Evolutionary conservation across 2,797 vertebrate species (phyloP).

Genomic region (Myotis findleyi): DNA sequence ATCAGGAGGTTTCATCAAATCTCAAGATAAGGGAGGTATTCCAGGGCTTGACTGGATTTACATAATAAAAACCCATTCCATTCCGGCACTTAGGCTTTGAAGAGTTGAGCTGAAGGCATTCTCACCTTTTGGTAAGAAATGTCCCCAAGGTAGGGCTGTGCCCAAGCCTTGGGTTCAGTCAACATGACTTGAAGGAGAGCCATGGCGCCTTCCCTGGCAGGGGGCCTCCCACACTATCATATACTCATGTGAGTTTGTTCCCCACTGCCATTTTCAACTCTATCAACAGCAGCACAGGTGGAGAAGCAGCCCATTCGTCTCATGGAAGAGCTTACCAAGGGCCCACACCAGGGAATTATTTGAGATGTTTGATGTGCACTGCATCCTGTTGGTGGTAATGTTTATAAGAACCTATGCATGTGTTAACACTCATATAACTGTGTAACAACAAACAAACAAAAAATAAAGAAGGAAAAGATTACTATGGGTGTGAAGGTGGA

Average conservation of each 20-base stretch:
- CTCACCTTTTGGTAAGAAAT: no score
- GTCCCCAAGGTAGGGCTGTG: no score
- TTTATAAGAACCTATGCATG: neutral
- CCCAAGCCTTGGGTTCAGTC: no score
- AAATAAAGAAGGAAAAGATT: neutral
- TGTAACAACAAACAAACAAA: neutral
- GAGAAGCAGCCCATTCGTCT: neutral
- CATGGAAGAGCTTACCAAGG: neutral
- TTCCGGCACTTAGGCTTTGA: no score
- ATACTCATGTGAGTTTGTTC: conserved; percentile 66
- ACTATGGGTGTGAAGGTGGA: neutral
- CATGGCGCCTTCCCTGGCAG: no score
- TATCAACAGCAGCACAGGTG: neutral
- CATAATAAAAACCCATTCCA: no score
- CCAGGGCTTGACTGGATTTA: no score
- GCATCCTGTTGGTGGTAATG: neutral
- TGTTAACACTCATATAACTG: neutral
- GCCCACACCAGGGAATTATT: neutral
- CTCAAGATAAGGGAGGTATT: no score
- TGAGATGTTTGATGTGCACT: neutral
- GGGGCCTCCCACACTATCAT: neutral
- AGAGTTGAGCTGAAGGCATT: no score
- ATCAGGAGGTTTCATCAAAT: no score
- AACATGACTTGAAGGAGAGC: no score
- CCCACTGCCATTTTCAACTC: conserved; percentile 29